A percentile compares a stretch with the other conserved stretches of the same genome.
Conservation (phyloP, 2,888 invertebrate genomes). For the Epiperipatus broadwayi region DNA sequence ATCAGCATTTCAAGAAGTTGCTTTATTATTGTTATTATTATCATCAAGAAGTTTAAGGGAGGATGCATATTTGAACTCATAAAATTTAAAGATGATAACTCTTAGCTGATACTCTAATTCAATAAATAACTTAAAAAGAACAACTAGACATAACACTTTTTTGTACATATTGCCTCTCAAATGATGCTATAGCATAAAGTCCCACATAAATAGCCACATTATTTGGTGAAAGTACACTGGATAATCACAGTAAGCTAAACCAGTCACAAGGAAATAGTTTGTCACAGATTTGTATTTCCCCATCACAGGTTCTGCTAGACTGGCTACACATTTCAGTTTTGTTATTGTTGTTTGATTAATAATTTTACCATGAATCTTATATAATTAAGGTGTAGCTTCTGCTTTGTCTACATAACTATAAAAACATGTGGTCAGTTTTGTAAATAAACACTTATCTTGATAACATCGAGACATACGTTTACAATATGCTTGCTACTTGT, state of each 20-base stretch:
- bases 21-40: too few relatives aligned
- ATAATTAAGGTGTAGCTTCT: conserved; percentile 72
- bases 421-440: conserved; percentile 96
- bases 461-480: conserved; percentile 96
- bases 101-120: too few relatives aligned
- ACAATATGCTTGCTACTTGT: conserved; percentile 95
- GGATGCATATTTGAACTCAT: too few relatives aligned
- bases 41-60: too few relatives aligned
- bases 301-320: conserved; percentile 76
- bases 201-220: not conserved
- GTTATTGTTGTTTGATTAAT: conserved; percentile 39
- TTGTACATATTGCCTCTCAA: too few relatives aligned
- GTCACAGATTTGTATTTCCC: conserved; percentile 90
- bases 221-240: conserved; percentile 39
- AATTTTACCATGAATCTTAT: conserved; percentile 43
- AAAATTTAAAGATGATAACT: too few relatives aligned
- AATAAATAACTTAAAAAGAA: too few relatives aligned
- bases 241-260: conserved; percentile 88
- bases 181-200: too few relatives aligned
- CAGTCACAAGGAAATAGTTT: conserved; percentile 74
- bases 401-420: conserved; percentile 92
- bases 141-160: too few relatives aligned
- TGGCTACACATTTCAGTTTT: conserved; percentile 73
- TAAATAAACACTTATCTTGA: conserved; percentile 80
- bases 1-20: too few relatives aligned